Evolutionary conservation across 1,140 invertebrate genomes (phyloP).

Genomic region (Hirudo medicinalis): DNA sequence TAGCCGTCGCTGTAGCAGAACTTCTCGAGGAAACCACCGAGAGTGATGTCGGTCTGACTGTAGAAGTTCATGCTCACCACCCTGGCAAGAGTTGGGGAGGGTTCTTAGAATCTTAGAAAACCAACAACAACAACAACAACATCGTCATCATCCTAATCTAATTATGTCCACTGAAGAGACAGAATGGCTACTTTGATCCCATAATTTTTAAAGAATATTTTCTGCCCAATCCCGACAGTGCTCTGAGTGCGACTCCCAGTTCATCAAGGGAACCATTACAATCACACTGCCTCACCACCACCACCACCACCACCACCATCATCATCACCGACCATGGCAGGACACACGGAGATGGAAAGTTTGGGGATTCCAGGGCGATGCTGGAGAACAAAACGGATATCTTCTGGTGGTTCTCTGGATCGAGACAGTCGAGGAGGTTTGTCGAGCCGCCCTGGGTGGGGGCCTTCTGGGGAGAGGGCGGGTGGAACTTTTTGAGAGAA

Average conservation of each 20-base stretch:
- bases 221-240: too few relatives aligned
- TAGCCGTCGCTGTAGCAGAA: slow-evolving; percentile 71
- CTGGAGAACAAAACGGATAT: slow-evolving; percentile 81
- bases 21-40: slow-evolving; percentile 80
- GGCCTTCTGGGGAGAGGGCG: slow-evolving; percentile 10
- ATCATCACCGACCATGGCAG: slow-evolving; percentile 58
- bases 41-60: slow-evolving; percentile 77
- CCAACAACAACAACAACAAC: too few relatives aligned
- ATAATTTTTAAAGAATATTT: too few relatives aligned
- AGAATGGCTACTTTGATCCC: too few relatives aligned
- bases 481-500: background rate
- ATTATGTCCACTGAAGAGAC: too few relatives aligned
- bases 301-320: background rate
- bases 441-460: slow-evolving; percentile 22
- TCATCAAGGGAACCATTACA: too few relatives aligned
- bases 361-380: slow-evolving; percentile 63
- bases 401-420: slow-evolving; percentile 72
- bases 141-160: too few relatives aligned
- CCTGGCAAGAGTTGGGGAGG: slow-evolving; percentile 41
- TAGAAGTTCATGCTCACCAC: slow-evolving; percentile 88
- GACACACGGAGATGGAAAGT: slow-evolving; percentile 73
- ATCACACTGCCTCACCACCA: too few relatives aligned
- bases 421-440: slow-evolving; percentile 57
- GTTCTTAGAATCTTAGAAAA: too few relatives aligned
- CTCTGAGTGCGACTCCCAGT: too few relatives aligned